Conservation (phyloP, 2,888 invertebrate species). For the Agonopterix subpropinquella region DNA sequence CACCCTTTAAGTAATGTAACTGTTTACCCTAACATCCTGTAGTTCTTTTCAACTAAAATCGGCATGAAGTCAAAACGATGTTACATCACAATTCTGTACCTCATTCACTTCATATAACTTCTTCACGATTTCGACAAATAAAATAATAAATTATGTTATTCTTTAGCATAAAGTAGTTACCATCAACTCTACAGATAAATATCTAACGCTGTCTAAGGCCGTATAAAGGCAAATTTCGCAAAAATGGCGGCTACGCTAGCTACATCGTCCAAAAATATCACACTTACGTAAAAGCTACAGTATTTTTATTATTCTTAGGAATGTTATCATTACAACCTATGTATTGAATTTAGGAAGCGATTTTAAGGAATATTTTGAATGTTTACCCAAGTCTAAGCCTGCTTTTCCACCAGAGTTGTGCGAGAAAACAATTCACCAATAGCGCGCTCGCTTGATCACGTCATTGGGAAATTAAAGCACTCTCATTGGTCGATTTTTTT, state of each 20-base stretch:
- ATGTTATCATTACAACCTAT: conserved; percentile 10
- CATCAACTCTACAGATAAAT: neutral
- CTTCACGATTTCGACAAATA: neutral
- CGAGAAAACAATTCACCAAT: too few species aligned
- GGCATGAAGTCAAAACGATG: too few species aligned
- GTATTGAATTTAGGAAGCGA: neutral
- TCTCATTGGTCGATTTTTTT: too few species aligned
- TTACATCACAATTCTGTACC: too few species aligned
- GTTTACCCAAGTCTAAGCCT: neutral
- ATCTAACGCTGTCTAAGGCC: neutral
- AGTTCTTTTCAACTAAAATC: too few species aligned
- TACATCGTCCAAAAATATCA: conserved; percentile 4
- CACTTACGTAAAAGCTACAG: conserved; percentile 11
- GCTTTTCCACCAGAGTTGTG: neutral
- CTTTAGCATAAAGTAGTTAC: neutral
- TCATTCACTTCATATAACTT: neutral
- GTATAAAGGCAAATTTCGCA: neutral
- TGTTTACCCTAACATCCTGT: too few species aligned
- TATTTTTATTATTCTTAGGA: conserved; percentile 5
- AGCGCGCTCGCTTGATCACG: too few species aligned
- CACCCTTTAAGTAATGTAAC: too few species aligned
- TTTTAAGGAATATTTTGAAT: neutral
- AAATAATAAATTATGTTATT: too few species aligned
- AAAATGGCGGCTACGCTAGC: neutral
- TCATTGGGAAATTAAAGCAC: too few species aligned